Evolutionary conservation across 2,113 vertebrate genomes (phyloP).

Genomic region (Gulo gulo): DNA sequence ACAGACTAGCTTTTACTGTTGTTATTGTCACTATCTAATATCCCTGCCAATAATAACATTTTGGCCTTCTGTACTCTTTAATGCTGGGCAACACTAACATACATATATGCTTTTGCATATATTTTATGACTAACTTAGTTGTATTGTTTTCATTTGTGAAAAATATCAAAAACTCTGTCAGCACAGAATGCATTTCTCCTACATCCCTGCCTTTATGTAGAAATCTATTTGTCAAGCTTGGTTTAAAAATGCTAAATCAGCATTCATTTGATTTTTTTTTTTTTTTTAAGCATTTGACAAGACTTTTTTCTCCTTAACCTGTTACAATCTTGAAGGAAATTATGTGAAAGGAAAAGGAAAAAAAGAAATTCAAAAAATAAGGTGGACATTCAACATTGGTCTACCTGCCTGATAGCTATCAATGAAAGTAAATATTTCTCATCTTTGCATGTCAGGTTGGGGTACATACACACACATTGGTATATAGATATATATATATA

Average conservation of each 20-base stretch:
- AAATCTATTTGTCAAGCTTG: slow-evolving; percentile 41
- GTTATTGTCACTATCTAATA: background rate
- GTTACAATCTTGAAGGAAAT: slow-evolving; percentile 39
- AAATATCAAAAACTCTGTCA: slow-evolving; percentile 38
- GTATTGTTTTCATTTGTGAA: slow-evolving; percentile 42
- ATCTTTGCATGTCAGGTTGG: background rate
- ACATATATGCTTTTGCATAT: slow-evolving; percentile 55
- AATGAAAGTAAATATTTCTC: background rate
- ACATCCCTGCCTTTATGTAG: background rate
- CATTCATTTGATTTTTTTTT: slow-evolving; percentile 51
- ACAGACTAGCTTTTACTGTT: background rate
- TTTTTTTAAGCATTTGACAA: slow-evolving; percentile 29
- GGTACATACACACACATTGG: background rate
- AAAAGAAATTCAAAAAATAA: background rate
- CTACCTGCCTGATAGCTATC: background rate
- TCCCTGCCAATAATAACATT: slow-evolving; percentile 18
- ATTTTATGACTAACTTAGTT: slow-evolving; percentile 49
- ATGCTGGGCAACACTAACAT: background rate
- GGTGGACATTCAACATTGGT: background rate
- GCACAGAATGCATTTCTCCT: slow-evolving; percentile 7
- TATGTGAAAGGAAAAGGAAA: background rate
- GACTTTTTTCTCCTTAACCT: background rate
- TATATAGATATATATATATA: background rate
- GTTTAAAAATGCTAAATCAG: slow-evolving; percentile 50
- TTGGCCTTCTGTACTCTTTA: slow-evolving; percentile 34